phyloP scores from a whole-genome alignment of 2,797 vertebrate species.

The Sarcoramphus papa region DNA sequence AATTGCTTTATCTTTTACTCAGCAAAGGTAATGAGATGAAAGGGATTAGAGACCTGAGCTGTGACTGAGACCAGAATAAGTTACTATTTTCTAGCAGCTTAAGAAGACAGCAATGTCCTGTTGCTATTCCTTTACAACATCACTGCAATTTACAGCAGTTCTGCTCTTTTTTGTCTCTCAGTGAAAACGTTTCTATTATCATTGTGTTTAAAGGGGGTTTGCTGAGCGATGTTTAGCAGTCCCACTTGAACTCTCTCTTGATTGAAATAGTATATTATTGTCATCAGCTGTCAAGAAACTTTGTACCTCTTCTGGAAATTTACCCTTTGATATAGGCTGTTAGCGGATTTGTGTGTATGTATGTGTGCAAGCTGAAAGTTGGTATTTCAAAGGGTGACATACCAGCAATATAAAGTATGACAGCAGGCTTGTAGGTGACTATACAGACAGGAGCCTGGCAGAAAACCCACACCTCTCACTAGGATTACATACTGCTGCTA shows the following conservation, averaged over 20 bases:
- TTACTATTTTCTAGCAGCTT: not conserved
- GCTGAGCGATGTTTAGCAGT: not conserved
- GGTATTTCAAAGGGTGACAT: not conserved
- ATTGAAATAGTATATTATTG: not conserved
- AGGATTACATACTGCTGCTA: not conserved
- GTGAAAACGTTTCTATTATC: not conserved
- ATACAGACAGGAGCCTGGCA: not conserved
- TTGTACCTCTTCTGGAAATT: not conserved
- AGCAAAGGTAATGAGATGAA: constrained; percentile 19
- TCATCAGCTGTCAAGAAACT: not conserved
- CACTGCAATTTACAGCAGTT: not conserved
- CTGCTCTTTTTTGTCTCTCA: not conserved
- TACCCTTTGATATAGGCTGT: not conserved
- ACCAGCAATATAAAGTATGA: not conserved
- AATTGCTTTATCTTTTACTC: not conserved
- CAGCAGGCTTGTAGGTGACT: not conserved
- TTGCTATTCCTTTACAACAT: not conserved
- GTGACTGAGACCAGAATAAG: not conserved
- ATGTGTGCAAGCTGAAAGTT: not conserved
- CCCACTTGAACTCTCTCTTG: not conserved
- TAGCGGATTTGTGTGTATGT: not conserved
- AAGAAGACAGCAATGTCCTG: not conserved
- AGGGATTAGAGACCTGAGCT: not conserved
- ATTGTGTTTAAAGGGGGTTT: not conserved
- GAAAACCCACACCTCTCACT: not conserved